Evolutionary conservation across 1,140 invertebrate genomes (phyloP), one percentile per base, ranked within the genome.

Genomic region (Rhopalosiphum padi): DNA sequence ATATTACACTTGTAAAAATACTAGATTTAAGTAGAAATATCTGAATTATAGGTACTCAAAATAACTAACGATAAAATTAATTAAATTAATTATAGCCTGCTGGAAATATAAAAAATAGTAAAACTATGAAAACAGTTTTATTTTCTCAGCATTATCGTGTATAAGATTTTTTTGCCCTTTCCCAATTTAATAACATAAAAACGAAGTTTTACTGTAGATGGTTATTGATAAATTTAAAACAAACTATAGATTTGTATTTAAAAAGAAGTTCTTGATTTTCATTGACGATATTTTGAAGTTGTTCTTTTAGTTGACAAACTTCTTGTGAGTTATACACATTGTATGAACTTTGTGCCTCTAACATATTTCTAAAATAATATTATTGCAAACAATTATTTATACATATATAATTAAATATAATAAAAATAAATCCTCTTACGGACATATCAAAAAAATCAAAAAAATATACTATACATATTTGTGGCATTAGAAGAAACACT

Each of bases 211-310:
- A 77, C 30, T n/a, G 11, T n/a, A n/a, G 11, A 77, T 30, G 18
- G n/a, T n/a, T n/a, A 77, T 83, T 0, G 23, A 3, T 41, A 41
- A 85, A 48, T 48, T 87, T 35, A n/a, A 87, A 48, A 88, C 48
- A 0, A 88, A 88, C 87, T 48, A 48, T 51, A 22, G 87, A n/a
- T n/a, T 88, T 48, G 7, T 51, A 8, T 35, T 53, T n/a, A 22
- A 88, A 88, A 51, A 48, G 87, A 35, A 88, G 87, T 53, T 53
- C n/a, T 51, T 88, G 87, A 21, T 88, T 88, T 35, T 51, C 18
- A 35, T 51, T 35, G 46, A 88, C 2, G 2, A 53, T 23, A n/a
- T 51, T 51, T 48, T 88, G 46, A 23, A 48, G 21, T 23, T 88
- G 46, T 37, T 88, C 48, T 22, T 88, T 88, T 48, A 88, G 46